Conservation (phyloP, 2,113 vertebrate species). For the Ophiodon elongatus region DNA sequence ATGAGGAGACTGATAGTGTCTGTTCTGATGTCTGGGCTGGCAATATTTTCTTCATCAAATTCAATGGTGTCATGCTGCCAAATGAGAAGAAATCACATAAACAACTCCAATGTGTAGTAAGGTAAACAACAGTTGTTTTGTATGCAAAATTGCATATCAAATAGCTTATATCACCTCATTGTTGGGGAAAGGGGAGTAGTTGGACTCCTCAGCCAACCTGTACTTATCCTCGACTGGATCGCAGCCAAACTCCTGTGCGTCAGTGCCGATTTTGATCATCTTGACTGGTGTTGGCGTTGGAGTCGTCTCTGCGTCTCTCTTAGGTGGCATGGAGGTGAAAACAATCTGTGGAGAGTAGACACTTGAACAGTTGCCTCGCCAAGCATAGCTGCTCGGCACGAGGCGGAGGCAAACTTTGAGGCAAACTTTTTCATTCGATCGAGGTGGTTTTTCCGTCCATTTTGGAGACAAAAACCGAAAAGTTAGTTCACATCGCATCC, state of each 20-base stretch:
- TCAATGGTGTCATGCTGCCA: slow-evolving; percentile 69
- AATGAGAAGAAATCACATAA: background rate
- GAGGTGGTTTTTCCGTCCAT: background rate
- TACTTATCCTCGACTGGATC: slow-evolving; percentile 68
- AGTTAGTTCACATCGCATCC: slow-evolving; percentile 46
- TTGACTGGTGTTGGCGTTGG: slow-evolving; percentile 59
- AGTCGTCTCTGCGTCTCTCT: slow-evolving; percentile 63
- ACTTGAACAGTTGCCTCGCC: background rate
- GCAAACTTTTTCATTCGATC: slow-evolving; percentile 38
- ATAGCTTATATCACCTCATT: slow-evolving; percentile 57
- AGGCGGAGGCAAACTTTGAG: slow-evolving; percentile 35
- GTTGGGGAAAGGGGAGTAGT: slow-evolving; percentile 65
- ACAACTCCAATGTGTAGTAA: background rate
- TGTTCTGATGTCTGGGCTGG: slow-evolving; percentile 77
- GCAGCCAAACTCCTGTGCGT: slow-evolving; percentile 61
- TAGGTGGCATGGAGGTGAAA: slow-evolving; percentile 73
- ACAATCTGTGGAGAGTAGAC: slow-evolving; percentile 32
- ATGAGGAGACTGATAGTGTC: slow-evolving; percentile 83
- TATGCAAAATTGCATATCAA: background rate
- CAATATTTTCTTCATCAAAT: slow-evolving; percentile 72
- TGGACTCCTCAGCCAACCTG: slow-evolving; percentile 60
- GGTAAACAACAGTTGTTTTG: background rate
- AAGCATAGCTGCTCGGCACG: background rate
- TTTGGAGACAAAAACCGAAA: slow-evolving; percentile 7
- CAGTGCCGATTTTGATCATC: slow-evolving; percentile 72